These are phyloP conservation scores for Strigamia maritima DNA, from an alignment of 2,888 invertebrate genomes.

Conservation along the genomic window DNA sequence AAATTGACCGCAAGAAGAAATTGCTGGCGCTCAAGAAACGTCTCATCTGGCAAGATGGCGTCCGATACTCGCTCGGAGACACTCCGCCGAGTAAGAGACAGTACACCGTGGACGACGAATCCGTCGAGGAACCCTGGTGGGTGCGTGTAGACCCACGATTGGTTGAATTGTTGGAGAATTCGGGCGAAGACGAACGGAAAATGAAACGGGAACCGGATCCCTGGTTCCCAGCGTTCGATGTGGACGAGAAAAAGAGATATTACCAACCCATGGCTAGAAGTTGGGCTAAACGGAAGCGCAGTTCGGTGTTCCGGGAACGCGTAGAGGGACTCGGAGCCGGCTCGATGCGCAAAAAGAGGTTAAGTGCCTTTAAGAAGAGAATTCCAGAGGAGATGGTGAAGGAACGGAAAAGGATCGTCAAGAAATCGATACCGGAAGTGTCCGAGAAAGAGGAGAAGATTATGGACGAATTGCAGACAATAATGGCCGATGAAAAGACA, in stretches of 20 bases:
- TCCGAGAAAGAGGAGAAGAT: not conserved
- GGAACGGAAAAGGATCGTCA: slow-evolving; percentile 15
- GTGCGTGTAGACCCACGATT: slow-evolving; percentile 17
- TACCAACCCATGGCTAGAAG: not conserved
- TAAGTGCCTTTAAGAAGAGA: not conserved
- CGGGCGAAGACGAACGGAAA: slow-evolving; percentile 1
- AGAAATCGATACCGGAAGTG: slow-evolving; percentile 16
- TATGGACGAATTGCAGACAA: slow-evolving; percentile 31
- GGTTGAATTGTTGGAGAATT: not conserved
- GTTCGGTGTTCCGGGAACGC: slow-evolving; percentile 33
- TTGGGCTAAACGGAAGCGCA: slow-evolving; percentile 33
- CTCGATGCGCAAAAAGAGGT: not conserved
- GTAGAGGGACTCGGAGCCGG: not conserved
- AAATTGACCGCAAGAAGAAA: slow-evolving; percentile 15
- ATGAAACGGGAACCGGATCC: slow-evolving; percentile 33
- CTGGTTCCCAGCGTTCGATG: slow-evolving; percentile 37
- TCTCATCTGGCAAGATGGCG: slow-evolving; percentile 36
- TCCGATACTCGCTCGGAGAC: slow-evolving; percentile 34
- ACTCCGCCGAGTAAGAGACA: not conserved
- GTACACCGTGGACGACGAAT: slow-evolving; percentile 16
- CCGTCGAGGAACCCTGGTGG: slow-evolving; percentile 18
- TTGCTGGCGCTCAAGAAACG: not conserved
- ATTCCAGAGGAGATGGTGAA: not conserved
- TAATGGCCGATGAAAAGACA: slow-evolving; percentile 35
- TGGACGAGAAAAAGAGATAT: not conserved